Evolutionary conservation across 2,113 vertebrate genomes (phyloP), one percentile per base, ranked within the genome.

Genomic region (Nothoprocta pentlandii): DNA sequence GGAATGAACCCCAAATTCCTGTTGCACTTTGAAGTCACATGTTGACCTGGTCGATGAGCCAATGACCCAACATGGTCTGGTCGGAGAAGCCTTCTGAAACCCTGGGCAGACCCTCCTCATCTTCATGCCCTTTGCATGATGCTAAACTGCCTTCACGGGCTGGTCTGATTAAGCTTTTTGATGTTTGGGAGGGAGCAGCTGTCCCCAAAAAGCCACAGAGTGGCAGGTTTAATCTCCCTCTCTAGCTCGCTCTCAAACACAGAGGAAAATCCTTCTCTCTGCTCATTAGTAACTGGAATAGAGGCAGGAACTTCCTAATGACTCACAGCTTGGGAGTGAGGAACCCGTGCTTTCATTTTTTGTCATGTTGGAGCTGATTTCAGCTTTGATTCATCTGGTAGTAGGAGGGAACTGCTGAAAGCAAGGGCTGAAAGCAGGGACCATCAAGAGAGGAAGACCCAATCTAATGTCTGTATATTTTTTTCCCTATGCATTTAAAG

Each of bases 291-390:
- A 51, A 44, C 86, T 75, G 94, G 88, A 89, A 94, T 87, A 94
- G 80, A 90, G 73, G 70, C 80, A 93, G 94, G 90, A 96, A 84
- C 92, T 97, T 90, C 76, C 88, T 97, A 97, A 97, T 90, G 94
- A 96, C 94, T 96, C 6, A 3, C 0, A 1, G 89, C 90, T 92
- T 47, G 0, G 28, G 67, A 94, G 83, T 4, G 46, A 39, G 46
- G 87, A 49, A 63, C 46, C 0, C 3, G 19, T 0, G 53, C 96
- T 95, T 97, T 96, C 95, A 87, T 94, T 26, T 67, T 51, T 93
- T 61, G 41, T 92, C 77, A 3, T 32, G 66, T 91, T 0, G 8
- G 85, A 96, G 84, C 90, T 1, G 1, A 41, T 71, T 84, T 92
- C 88, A 71, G 81, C 90, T 97, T 96, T 97, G 91, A 96, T 97